Conservation (phyloP, 2,113 vertebrate species). For the Colossoma macropomum region DNA sequence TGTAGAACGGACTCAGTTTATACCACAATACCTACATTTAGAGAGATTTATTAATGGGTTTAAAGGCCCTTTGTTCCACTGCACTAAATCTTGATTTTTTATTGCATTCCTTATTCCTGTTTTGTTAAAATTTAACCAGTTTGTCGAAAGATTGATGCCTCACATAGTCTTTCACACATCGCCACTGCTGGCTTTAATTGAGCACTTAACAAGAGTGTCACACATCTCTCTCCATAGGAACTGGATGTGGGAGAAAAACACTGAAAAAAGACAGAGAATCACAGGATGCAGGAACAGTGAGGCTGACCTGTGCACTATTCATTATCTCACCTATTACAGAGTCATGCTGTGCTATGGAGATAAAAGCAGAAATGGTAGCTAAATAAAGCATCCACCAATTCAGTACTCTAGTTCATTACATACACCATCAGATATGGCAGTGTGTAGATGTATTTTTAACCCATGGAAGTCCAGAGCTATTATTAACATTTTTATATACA, state of each 20-base stretch:
- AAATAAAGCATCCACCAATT: neutral
- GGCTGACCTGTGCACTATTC: neutral
- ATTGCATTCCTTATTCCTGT: slow-evolving; percentile 7
- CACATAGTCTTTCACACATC: neutral
- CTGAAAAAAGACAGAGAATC: neutral
- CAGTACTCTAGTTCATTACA: neutral
- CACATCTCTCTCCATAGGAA: neutral
- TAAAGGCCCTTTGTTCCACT: slow-evolving; percentile 1
- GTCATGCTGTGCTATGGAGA: neutral
- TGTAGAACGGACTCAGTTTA: too few species aligned
- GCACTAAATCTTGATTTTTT: neutral
- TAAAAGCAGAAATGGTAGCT: neutral
- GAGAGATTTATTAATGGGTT: neutral
- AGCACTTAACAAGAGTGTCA: neutral
- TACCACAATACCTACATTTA: too few species aligned
- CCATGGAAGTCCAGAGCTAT: too few species aligned
- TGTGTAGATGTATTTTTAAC: too few species aligned
- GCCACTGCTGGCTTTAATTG: slow-evolving; percentile 12
- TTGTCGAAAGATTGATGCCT: neutral
- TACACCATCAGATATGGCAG: neutral
- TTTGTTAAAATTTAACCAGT: neutral
- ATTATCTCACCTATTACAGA: neutral
- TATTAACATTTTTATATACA: neutral
- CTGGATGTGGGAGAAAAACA: slow-evolving; percentile 8
- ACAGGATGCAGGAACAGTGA: neutral